Percentiles rank a stretch among this genome's conserved stretches.
Evolutionary conservation across 2,888 invertebrate genomes (phyloP).

Genomic region (Emesis furor): DNA sequence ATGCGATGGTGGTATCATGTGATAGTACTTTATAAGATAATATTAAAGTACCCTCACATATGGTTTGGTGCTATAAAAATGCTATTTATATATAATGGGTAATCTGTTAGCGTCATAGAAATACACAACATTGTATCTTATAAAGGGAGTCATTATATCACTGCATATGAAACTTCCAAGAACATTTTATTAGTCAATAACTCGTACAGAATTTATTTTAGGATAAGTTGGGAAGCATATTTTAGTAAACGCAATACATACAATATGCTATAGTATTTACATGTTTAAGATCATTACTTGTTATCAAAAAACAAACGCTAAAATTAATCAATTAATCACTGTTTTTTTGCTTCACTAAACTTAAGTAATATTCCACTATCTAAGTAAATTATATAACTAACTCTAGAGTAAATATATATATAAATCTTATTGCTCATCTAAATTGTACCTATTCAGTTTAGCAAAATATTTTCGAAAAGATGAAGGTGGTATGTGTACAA

Average conservation of each 20-base stretch:
- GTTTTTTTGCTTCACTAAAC: constrained; percentile 85
- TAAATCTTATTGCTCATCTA: constrained; percentile 90
- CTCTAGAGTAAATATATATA: constrained; percentile 86
- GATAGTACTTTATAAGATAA: constrained; percentile 82
- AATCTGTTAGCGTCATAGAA: constrained; percentile 23
- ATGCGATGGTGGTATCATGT: constrained; percentile 80
- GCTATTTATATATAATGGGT: constrained; percentile 54
- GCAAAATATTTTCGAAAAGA: constrained; percentile 80
- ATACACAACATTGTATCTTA: constrained; percentile 28
- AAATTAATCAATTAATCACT: constrained; percentile 60
- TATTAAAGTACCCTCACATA: constrained; percentile 84
- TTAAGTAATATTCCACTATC: constrained; percentile 91
- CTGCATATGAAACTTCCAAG: constrained; percentile 29
- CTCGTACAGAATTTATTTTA: constrained; percentile 32
- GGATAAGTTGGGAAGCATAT: constrained; percentile 32
- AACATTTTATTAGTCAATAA: constrained; percentile 43
- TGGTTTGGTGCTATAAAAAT: constrained; percentile 87
- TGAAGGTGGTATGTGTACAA: constrained; percentile 2
- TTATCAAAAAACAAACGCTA: constrained; percentile 22
- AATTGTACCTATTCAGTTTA: constrained; percentile 87
- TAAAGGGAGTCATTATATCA: constrained; percentile 34
- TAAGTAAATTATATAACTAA: constrained; percentile 87
- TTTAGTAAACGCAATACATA: constrained; percentile 20
- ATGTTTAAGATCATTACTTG: constrained; percentile 36
- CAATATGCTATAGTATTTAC: constrained; percentile 24